These are phyloP conservation scores for Gambusia affinis DNA, from an alignment of 2,113 vertebrate genomes.

Conservation along the genomic window DNA sequence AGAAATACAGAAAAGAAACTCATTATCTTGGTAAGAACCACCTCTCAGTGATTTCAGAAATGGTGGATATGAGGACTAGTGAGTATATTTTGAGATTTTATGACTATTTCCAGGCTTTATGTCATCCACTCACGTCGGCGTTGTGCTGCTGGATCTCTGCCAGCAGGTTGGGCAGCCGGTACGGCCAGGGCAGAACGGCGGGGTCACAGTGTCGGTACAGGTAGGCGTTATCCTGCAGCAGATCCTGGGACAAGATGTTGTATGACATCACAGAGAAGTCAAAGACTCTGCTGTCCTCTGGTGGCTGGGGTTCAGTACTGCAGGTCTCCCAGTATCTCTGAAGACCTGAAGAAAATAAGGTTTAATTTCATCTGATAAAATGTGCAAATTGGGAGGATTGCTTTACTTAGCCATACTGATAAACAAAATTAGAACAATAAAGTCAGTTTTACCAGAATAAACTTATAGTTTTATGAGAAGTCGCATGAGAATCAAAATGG, in stretches of 20 bases:
- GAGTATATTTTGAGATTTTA: neutral
- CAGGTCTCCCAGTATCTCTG: slow-evolving; percentile 87
- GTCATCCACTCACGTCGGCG: slow-evolving; percentile 88
- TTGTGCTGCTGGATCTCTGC: slow-evolving; percentile 85
- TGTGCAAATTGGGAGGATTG: no score
- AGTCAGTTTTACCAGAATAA: no score
- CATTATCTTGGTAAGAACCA: no score
- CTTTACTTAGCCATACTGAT: no score
- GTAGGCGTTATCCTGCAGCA: slow-evolving; percentile 89
- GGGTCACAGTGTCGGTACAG: slow-evolving; percentile 90
- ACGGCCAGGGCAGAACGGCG: slow-evolving; percentile 83
- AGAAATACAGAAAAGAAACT: no score
- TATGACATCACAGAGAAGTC: slow-evolving; percentile 97
- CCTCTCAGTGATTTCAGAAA: neutral
- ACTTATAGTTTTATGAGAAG: no score
- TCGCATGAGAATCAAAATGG: no score
- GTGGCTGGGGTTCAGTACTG: slow-evolving; percentile 55
- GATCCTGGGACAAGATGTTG: slow-evolving; percentile 94
- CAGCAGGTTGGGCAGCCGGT: slow-evolving; percentile 89
- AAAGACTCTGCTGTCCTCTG: slow-evolving; percentile 72
- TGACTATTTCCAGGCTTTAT: no score
- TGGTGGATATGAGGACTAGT: neutral
- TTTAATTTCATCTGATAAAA: neutral
- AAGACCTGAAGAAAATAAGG: slow-evolving; percentile 61
- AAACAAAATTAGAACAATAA: no score